Conservation (phyloP, 2,797 vertebrate species). For the Gymnoscopelus microlampas region DNA sequence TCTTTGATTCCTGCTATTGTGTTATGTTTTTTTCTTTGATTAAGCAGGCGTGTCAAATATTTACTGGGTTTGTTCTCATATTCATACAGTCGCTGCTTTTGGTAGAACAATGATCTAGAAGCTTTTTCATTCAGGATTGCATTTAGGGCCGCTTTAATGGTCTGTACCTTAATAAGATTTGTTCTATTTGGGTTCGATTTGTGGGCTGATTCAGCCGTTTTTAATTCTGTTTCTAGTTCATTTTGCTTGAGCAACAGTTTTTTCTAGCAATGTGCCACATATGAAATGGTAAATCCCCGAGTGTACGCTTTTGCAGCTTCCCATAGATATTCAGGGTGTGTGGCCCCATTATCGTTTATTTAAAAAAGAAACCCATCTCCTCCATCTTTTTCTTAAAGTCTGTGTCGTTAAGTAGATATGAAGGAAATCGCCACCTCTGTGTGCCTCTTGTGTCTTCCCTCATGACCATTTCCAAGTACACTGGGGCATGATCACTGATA, state of each 20-base stretch:
- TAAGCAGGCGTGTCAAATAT: neutral
- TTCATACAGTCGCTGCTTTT: slow-evolving; percentile 11
- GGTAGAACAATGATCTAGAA: slow-evolving; percentile 3
- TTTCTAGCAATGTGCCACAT: too few species aligned
- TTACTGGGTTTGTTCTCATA: slow-evolving; percentile 1
- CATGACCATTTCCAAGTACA: neutral
- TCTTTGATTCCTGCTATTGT: too few species aligned
- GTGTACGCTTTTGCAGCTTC: too few species aligned
- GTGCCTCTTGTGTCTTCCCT: too few species aligned
- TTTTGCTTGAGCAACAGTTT: too few species aligned
- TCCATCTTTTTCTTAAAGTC: neutral
- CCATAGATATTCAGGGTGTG: too few species aligned
- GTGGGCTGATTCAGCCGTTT: too few species aligned
- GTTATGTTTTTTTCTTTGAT: neutral
- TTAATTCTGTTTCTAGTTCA: too few species aligned
- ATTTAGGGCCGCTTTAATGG: neutral
- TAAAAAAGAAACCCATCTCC: too few species aligned
- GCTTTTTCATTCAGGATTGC: neutral
- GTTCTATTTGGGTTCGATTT: too few species aligned
- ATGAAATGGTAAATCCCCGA: too few species aligned
- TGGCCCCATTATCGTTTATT: too few species aligned
- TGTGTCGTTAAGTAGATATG: neutral
- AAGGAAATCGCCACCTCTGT: slow-evolving; percentile 6
- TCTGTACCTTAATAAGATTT: neutral
- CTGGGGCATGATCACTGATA: slow-evolving; percentile 8